A percentile compares a stretch with the other conserved stretches of the same genome.
phyloP scores from a whole-genome alignment of 1,140 invertebrate genomes.

The Delia radicum region DNA sequence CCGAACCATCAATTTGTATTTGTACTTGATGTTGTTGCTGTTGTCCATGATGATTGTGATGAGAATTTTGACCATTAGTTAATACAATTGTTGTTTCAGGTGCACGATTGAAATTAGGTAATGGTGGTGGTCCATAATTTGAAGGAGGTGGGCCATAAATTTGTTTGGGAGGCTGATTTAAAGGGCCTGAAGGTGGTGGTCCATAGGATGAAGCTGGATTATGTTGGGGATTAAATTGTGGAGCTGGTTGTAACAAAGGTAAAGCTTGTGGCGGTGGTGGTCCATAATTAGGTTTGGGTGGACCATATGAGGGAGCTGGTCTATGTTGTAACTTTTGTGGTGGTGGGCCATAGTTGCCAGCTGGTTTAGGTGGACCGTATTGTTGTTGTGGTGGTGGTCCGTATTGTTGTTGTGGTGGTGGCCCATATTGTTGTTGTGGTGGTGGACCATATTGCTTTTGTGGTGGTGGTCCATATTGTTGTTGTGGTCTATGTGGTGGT shows the following conservation, averaged over 20 bases:
- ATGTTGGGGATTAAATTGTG: constrained; percentile 42
- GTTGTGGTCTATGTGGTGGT: constrained; percentile 51
- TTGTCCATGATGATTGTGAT: constrained; percentile 10
- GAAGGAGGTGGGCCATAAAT: constrained; percentile 49
- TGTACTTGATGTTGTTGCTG: constrained; percentile 43
- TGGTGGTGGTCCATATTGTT: constrained; percentile 45
- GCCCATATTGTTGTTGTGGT: constrained; percentile 57
- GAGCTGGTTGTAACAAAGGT: constrained; percentile 48
- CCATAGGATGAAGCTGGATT: constrained; percentile 52
- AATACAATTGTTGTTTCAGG: constrained; percentile 43
- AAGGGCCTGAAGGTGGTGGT: constrained; percentile 49
- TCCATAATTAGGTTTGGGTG: constrained; percentile 57
- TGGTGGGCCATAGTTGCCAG: constrained; percentile 55
- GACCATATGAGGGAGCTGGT: constrained; percentile 43
- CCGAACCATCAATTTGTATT: constrained; percentile 47
- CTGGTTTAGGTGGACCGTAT: constrained; percentile 59
- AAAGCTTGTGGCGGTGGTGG: constrained; percentile 54
- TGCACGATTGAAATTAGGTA: constrained; percentile 36
- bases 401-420: constrained; percentile 49
- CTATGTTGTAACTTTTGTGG: constrained; percentile 45
- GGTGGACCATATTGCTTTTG: constrained; percentile 54
- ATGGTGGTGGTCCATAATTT: constrained; percentile 44
- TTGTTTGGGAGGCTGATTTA: constrained; percentile 41
- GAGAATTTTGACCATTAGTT: constrained; percentile 6
- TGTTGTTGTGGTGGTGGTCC: constrained; percentile 56